Base-by-base conservation (phyloP, 2,797 vertebrate genomes). In the Spea hammondii region DNA sequence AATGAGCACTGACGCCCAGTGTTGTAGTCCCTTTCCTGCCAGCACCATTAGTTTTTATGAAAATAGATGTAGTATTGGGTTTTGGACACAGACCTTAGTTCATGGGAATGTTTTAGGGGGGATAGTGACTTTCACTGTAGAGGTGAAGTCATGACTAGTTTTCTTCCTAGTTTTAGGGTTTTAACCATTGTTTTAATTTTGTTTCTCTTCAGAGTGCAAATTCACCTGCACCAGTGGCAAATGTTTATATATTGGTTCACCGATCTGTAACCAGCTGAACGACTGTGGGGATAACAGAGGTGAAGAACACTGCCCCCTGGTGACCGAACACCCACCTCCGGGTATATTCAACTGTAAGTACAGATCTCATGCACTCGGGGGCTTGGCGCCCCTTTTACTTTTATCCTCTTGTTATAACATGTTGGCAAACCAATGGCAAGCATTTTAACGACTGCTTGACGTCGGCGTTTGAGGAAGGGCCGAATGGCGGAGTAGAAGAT, bases 261-360 rank as follows among this genome's bases (percentile, higher is more conserved):
- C 97, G 92, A 94, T 98, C 92, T 98, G 97, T 92, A 97, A 98
- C 92, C 95, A 97, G 88, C 93, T 97, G 90, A 96, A 98, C 83
- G 96, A 98, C 92, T 98, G 97, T 89, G 96, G 96, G 77, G 96
- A 98, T 93, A 97, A 98, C 91, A 98, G 95, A 80, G 96, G 98
- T 89, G 96, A 98, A 90, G 96, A 98, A 88, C 96, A 97, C 91
- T 98, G 96, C 85, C 94, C 96, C 47, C 91, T 95, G 89, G 96
- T 97, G 91, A 98, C 96, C 45, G 95, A 96, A 88, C 96, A 96
- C 85, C 96, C 96, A 78, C 95, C 96, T 76, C 95, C 95, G 1
- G 93, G 94, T 88, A 95, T 97, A 93, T 97, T 97, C 85, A 95
- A 92, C 92, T 96, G 96, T 98, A 89, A 98, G 96, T 96, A 85